Evolutionary conservation across 2,797 vertebrate genomes (phyloP), one percentile per base, ranked within the genome.

Genomic region (Urosaurus nigricauda): DNA sequence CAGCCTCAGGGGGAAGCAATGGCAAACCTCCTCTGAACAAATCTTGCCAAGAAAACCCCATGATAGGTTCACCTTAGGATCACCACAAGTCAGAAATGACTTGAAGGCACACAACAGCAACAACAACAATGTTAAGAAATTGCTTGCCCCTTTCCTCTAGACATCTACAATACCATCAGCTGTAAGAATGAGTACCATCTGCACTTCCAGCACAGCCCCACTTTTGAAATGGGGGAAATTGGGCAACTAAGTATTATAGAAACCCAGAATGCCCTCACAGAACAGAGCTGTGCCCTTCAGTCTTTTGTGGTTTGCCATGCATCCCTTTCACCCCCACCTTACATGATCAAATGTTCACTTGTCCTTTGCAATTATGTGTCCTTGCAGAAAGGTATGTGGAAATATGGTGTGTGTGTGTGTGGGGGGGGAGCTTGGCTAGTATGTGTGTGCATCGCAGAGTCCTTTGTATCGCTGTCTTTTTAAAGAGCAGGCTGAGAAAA

Each of bases 401-500:
- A 0, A 56, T 83, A 81, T 83, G 87, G 91, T 43, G 43, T n/a
- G n/a, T n/a, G n/a, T n/a, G n/a, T n/a, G n/a, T n/a, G 77, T 87
- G 85, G 70, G 75, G 0, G 40, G 0, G 71, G 80, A 58, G 40
- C 40, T 35, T 81, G 51, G 79, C 73, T 63, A 71, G 92, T 86
- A 11, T 77, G 40, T 47, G 40, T 47, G 17, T 47, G 51, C 92
- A 93, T 86, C 90, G 91, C 89, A 88, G 93, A 93, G 92, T 91
- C 93, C 96, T 92, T 95, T 92, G 92, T 91, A 91, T 92, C 92
- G 90, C 85, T 88, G 86, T 95, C 92, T 94, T 95, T 93, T 96
- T 96, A 96, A 97, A 96, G 95, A 97, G 96, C 89, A 96, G 95
- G 90, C 94, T 96, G 94, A 95, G 90, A 94, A 94, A 86, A 93